phyloP scores from a whole-genome alignment of 37 sponge, comb jelly and placozoan species.

The Spongilla lacustris region DNA sequence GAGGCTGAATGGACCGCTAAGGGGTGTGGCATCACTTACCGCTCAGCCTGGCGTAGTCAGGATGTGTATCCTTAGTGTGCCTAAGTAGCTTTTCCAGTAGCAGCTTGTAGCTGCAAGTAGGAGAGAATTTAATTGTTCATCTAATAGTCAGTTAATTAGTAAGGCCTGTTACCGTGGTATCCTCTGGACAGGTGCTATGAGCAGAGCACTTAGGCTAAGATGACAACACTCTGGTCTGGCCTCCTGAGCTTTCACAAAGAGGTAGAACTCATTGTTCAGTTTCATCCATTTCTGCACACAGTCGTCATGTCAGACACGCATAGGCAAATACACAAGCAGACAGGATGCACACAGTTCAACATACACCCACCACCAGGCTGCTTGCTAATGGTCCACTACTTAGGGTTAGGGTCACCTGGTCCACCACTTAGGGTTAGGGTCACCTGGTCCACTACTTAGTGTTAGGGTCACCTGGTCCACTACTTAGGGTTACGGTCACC shows the following conservation, averaged over 20 bases:
- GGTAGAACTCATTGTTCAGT: conserved; percentile 45
- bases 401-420: too few species aligned
- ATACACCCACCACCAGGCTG: background rate
- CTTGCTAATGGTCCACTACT: too few species aligned
- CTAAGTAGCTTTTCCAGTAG: conserved; percentile 57
- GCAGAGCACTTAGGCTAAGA: conserved; percentile 50
- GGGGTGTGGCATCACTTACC: conserved; percentile 31
- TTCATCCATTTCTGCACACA: conserved; percentile 64
- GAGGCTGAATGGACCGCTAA: background rate
- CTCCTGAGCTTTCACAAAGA: conserved; percentile 67
- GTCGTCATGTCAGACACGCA: background rate
- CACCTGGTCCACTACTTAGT: background rate
- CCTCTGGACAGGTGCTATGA: conserved; percentile 80
- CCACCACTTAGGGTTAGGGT: background rate
- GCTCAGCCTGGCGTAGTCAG: conserved; percentile 57
- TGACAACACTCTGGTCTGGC: conserved; percentile 59
- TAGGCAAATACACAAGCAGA: background rate
- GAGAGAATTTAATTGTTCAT: too few species aligned
- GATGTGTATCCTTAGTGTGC: conserved; percentile 68
- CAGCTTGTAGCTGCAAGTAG: conserved; percentile 71
- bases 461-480: too few species aligned
- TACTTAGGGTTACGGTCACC: background rate
- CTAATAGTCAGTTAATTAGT: too few species aligned
- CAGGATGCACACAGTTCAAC: background rate
- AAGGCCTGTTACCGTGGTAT: conserved; percentile 86